Evolutionary conservation across 2,113 vertebrate genomes (phyloP).

Genomic region (Rhagologus leucostigma): DNA sequence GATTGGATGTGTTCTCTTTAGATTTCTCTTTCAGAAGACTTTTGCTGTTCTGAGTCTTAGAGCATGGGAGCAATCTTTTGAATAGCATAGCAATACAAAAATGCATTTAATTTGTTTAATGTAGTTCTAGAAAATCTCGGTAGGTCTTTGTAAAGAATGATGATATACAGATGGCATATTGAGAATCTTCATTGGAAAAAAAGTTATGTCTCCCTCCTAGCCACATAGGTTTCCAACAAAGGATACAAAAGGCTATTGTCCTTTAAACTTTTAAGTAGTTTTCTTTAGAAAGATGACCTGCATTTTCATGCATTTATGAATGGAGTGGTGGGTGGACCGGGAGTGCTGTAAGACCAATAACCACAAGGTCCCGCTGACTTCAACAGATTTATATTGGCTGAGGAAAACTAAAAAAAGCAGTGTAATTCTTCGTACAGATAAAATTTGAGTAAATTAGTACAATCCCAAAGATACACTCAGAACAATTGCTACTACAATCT

Average conservation of each 20-base stretch:
- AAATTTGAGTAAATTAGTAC: neutral
- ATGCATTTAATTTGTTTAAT: constrained; percentile 2
- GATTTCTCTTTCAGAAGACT: neutral
- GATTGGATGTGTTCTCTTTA: neutral
- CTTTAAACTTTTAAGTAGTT: neutral
- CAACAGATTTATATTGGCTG: neutral
- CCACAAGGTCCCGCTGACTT: neutral
- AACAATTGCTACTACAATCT: neutral
- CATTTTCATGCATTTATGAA: neutral
- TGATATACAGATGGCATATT: neutral
- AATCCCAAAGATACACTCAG: neutral
- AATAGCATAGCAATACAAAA: neutral
- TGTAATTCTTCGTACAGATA: neutral
- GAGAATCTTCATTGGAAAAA: neutral
- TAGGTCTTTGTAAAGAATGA: neutral
- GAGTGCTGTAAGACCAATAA: neutral
- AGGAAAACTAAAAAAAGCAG: neutral
- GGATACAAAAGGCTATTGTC: neutral
- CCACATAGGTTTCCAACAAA: neutral
- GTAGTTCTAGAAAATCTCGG: neutral
- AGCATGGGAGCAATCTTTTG: neutral
- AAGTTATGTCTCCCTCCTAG: neutral
- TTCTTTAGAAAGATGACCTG: neutral
- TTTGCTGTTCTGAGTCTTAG: neutral
- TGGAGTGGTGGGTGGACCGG: neutral